Evolutionary conservation across 1,140 invertebrate species (phyloP), one percentile per base, ranked within the genome.

Genomic region (Drosophila guanche): DNA sequence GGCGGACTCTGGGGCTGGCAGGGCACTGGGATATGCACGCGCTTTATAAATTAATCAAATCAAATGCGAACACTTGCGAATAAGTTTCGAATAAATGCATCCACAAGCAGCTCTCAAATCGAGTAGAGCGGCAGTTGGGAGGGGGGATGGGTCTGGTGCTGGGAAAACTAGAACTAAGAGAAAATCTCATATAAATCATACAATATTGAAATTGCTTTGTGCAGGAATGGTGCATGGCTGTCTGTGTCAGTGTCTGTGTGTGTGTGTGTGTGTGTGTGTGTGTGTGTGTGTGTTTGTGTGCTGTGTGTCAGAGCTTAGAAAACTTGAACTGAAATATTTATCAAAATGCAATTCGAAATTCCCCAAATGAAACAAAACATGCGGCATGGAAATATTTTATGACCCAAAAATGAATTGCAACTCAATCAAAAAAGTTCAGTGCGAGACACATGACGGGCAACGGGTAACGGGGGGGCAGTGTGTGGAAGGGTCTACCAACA

Each of bases 11-110:
- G 4, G 33, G 33, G 33, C 33, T 37, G 4, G 54, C 46, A 12
- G 27, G 27, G 40, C 16, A 14, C 25, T 59, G 55, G 58, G 33
- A 40, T 60, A 46, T 63, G 70, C 57, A 51, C 47, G 68, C 58
- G 71, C 58, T 78, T 81, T 56, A 75, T 75, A 88, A 86, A 86
- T 86, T 78, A 81, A 88, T 88, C 77, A 88, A 81, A 86, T 88
- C 73, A 58, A 80, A 78, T 70, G 69, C 78, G 33, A 77, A 86
- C 63, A 63, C 79, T 86, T 80, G 67, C 67, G 80, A 86, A 80
- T 80, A 63, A 43, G 42, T 68, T 76, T 65, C 43, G 61, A 76
- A 76, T 73, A 57, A 80, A 76, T 80, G 53, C 61, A 75, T 76
- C 48, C 33, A 65, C 56, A 68, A 68, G 65, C 62, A 68, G 62